Conservation (phyloP, 1,140 invertebrate genomes). For the Drosophila nikananu region DNA sequence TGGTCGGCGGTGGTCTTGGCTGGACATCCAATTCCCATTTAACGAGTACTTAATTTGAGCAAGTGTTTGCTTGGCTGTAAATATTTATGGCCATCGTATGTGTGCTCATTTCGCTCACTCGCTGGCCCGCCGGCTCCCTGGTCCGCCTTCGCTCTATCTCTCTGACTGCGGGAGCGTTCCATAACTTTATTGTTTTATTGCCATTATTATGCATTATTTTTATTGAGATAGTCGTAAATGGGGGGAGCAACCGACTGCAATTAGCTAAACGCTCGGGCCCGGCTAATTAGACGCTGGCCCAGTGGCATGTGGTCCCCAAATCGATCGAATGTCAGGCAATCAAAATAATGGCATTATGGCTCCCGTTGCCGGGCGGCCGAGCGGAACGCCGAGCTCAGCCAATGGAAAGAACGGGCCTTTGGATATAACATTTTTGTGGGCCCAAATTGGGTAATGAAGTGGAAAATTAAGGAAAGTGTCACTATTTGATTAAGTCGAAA, state of each 20-base stretch:
- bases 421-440: background rate
- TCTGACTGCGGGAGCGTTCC: slow-evolving; percentile 45
- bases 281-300: slow-evolving; percentile 57
- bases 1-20: slow-evolving; percentile 16
- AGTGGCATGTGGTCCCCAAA: slow-evolving; percentile 40
- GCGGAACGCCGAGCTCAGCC: slow-evolving; percentile 20
- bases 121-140: slow-evolving; percentile 4
- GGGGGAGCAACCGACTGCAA: slow-evolving; percentile 56
- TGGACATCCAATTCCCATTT: slow-evolving; percentile 77
- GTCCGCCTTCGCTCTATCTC: slow-evolving; percentile 13
- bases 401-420: slow-evolving; percentile 7
- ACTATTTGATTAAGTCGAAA: slow-evolving; percentile 8
- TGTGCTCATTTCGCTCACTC: slow-evolving; percentile 33
- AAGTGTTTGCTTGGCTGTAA: slow-evolving; percentile 83
- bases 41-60: slow-evolving; percentile 83
- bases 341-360: slow-evolving; percentile 48
- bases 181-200: slow-evolving; percentile 82
- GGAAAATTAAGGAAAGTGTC: slow-evolving; percentile 35
- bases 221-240: slow-evolving; percentile 78
- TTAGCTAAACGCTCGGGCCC: slow-evolving; percentile 66
- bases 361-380: slow-evolving; percentile 18
- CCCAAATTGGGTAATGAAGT: slow-evolving; percentile 32
- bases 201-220: slow-evolving; percentile 81
- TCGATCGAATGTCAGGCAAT: slow-evolving; percentile 54
- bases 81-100: slow-evolving; percentile 74